Conservation (phyloP, 2,797 vertebrate genomes). For the Benthosema pterotum region DNA sequence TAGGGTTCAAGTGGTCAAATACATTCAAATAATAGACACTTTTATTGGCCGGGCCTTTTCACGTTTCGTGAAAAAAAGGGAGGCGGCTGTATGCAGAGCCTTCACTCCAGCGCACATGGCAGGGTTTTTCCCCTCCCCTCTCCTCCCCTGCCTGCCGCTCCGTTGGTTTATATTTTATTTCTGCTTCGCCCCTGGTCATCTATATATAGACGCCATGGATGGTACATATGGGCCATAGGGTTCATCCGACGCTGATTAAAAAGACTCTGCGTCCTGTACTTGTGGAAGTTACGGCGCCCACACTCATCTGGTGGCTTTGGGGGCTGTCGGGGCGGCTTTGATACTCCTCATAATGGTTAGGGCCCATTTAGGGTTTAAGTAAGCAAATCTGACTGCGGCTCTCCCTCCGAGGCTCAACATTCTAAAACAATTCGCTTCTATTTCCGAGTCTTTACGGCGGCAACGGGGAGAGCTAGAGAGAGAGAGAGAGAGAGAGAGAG, state of each 20-base stretch:
- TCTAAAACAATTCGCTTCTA: conserved; percentile 1
- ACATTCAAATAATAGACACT: no score
- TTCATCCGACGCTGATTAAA: neutral
- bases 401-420: conserved; percentile 8
- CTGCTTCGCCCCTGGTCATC: no score
- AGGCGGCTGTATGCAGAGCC: no score
- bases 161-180: no score
- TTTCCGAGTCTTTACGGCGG: conserved; percentile 1
- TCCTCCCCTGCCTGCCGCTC: no score
- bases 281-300: conserved; percentile 7
- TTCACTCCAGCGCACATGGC: no score
- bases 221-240: neutral
- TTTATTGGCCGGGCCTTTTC: no score
- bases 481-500: neutral
- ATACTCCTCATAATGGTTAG: conserved; percentile 23
- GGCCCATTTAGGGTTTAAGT: conserved; percentile 18
- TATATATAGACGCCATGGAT: neutral
- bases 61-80: no score
- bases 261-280: neutral
- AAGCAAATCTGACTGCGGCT: conserved; percentile 24
- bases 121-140: no score
- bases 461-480: neutral
- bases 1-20: no score
- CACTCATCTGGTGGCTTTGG: conserved; percentile 8
- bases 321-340: conserved; percentile 15